These are phyloP conservation scores for Salminus brasiliensis DNA, from an alignment of 2,113 vertebrate species.

Conservation along the genomic window DNA sequence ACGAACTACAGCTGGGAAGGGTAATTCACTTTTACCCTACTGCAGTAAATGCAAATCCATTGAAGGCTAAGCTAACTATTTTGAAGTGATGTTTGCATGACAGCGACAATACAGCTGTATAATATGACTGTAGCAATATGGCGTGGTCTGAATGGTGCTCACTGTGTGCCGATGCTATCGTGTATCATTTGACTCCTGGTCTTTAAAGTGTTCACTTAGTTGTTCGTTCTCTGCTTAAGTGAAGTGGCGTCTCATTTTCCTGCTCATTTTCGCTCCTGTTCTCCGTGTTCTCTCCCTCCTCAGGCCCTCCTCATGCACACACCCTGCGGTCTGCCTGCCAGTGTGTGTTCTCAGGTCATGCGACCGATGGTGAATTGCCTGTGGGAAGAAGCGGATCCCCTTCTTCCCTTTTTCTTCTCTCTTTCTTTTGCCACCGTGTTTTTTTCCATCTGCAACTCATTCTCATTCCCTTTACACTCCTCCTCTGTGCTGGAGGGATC, in stretches of 20 bases:
- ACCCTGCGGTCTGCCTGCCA: slow-evolving; percentile 67
- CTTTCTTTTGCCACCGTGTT: background rate
- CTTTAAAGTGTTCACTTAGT: background rate
- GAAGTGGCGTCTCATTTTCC: background rate
- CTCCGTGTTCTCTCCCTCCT: background rate
- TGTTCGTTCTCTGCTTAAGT: background rate
- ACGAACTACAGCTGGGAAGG: too few relatives aligned
- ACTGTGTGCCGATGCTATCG: too few relatives aligned
- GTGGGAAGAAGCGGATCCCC: slow-evolving; percentile 30
- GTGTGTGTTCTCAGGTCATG: slow-evolving; percentile 61
- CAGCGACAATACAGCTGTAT: too few relatives aligned
- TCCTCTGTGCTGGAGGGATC: slow-evolving; percentile 11
- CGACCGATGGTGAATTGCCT: slow-evolving; percentile 50
- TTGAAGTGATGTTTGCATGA: too few relatives aligned
- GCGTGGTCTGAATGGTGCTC: too few relatives aligned
- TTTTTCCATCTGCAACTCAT: slow-evolving; percentile 17
- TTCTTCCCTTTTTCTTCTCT: slow-evolving; percentile 33
- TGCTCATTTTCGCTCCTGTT: background rate
- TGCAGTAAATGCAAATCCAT: too few relatives aligned
- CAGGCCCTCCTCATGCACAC: slow-evolving; percentile 50
- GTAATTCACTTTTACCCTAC: too few relatives aligned
- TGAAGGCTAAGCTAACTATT: too few relatives aligned
- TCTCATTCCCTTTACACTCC: slow-evolving; percentile 40
- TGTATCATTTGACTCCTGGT: background rate
- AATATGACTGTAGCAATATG: too few relatives aligned